Percentiles rank a stretch among this genome's conserved stretches.
Conservation (phyloP, 1,140 invertebrate genomes). For the Harlomillsia oculata region DNA sequence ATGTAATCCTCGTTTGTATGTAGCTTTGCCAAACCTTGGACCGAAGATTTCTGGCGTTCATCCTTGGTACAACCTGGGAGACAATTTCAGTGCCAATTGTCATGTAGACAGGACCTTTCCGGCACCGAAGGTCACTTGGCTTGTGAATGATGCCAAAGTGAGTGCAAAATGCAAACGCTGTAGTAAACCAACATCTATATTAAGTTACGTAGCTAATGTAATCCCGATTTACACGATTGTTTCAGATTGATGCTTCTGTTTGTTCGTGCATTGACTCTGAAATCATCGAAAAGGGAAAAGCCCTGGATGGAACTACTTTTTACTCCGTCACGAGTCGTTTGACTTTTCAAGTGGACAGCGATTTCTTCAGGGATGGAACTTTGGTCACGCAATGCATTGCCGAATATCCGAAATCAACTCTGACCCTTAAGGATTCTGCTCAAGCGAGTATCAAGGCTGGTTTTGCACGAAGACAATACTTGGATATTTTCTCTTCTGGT, state of each 20-base stretch:
- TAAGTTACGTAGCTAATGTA: neutral
- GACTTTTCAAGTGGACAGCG: constrained; percentile 25
- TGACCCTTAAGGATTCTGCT: constrained; percentile 13
- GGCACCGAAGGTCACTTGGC: constrained; percentile 25
- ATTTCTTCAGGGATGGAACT: constrained; percentile 26
- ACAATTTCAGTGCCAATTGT: constrained; percentile 32
- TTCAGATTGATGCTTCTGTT: constrained; percentile 15
- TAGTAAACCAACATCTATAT: neutral
- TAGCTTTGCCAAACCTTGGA: constrained; percentile 28
- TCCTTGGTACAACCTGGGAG: constrained; percentile 35
- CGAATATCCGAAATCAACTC: constrained; percentile 16
- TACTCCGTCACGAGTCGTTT: constrained; percentile 21
- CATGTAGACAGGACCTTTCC: constrained; percentile 26
- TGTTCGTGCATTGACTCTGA: constrained; percentile 24
- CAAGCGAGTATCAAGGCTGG: constrained; percentile 30
- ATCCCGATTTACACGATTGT: neutral
- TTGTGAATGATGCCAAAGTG: constrained; percentile 30
- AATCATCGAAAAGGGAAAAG: constrained; percentile 13
- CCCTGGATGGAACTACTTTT: constrained; percentile 28
- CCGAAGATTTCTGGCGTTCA: constrained; percentile 20
- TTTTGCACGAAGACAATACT: constrained; percentile 14
- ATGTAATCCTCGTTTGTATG: constrained; percentile 3
- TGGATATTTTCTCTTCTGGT: constrained; percentile 9
- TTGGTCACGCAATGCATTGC: constrained; percentile 23
- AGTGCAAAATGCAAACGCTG: neutral